phyloP scores from a whole-genome alignment of 1,140 invertebrate species.

The Tetraneura akinire region DNA sequence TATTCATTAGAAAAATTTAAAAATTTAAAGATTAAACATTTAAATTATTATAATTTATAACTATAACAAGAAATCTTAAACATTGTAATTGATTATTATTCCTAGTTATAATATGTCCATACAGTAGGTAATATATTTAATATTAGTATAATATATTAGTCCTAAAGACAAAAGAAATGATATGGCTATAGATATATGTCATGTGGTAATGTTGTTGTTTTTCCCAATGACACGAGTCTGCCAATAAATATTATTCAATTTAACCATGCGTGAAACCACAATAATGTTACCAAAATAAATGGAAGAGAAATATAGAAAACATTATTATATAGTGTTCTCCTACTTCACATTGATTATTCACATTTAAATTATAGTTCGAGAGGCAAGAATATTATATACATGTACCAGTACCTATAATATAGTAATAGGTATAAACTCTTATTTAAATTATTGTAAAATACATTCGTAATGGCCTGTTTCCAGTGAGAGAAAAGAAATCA shows the following conservation, averaged over 20 bases:
- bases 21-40: no score
- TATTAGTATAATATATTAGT: no score
- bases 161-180: neutral
- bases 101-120: no score
- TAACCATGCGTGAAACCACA: slow-evolving; percentile 30
- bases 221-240: neutral
- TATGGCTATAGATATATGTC: neutral
- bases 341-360: neutral
- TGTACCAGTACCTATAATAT: neutral
- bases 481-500: no score
- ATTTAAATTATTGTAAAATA: neutral
- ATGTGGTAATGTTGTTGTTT: neutral
- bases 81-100: no score
- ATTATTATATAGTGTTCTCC: slow-evolving; percentile 20
- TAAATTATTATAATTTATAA: no score
- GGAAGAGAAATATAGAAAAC: slow-evolving; percentile 22
- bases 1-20: no score
- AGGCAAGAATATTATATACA: neutral
- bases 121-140: no score
- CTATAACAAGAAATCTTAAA: no score
- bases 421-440: neutral
- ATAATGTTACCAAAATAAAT: slow-evolving; percentile 11
- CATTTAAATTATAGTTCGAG: neutral
- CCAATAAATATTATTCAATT: neutral
- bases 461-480: no score